These are phyloP conservation scores for Cheumatopsyche charites DNA, from an alignment of 1,140 invertebrate species.

Conservation along the genomic window DNA sequence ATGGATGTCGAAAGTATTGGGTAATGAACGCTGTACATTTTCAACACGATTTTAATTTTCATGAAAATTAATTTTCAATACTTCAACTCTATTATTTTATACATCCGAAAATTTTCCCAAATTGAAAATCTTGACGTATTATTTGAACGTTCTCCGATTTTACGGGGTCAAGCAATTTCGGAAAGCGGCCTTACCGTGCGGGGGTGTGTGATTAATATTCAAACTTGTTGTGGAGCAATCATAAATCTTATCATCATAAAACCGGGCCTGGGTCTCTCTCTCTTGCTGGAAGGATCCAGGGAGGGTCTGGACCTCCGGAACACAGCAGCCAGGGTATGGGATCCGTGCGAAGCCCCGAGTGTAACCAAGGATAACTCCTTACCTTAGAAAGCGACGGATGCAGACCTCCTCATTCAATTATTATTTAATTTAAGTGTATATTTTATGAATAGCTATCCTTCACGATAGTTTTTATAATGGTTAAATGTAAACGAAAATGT, in stretches of 20 bases:
- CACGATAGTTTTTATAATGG: too few relatives aligned
- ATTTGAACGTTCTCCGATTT: neutral
- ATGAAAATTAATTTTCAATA: too few relatives aligned
- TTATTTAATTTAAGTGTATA: neutral
- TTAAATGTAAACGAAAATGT: too few relatives aligned
- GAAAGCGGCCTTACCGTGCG: conserved; percentile 39
- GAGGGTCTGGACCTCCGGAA: neutral
- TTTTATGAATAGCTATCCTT: too few relatives aligned
- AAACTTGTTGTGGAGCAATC: conserved; percentile 49
- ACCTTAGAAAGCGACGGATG: conserved; percentile 26
- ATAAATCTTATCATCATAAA: conserved; percentile 50
- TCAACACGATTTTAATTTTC: too few relatives aligned
- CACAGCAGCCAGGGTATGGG: neutral
- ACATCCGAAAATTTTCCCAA: too few relatives aligned
- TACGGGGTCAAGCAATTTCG: conserved; percentile 36
- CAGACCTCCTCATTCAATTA: neutral
- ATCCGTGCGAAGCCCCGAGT: conserved; percentile 1
- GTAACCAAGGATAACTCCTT: conserved; percentile 38
- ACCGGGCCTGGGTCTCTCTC: conserved; percentile 24
- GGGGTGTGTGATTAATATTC: conserved; percentile 50
- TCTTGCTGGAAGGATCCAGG: conserved; percentile 26
- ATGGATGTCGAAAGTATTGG: too few relatives aligned
- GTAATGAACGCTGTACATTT: too few relatives aligned
- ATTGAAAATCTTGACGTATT: neutral
- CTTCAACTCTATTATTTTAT: too few relatives aligned